Percentiles rank a stretch among this genome's conserved stretches.
Conservation (phyloP, 2,113 vertebrate genomes). For the Atlantisia rogersi region DNA sequence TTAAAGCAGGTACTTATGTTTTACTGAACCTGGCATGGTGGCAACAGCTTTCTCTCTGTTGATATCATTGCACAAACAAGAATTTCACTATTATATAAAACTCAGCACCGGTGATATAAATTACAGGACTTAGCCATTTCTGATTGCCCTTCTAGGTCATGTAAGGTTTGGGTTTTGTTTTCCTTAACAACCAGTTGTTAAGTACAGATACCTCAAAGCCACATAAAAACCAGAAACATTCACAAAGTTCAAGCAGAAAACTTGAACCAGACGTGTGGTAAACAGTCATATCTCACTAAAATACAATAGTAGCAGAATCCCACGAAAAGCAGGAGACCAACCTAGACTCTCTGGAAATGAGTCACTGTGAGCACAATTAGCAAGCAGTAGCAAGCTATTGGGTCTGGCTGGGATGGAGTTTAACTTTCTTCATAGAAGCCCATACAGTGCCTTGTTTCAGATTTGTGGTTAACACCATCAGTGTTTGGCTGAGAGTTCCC, state of each 20-base stretch:
- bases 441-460: rapidly evolving
- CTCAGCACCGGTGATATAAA: neutral
- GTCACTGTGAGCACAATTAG: neutral
- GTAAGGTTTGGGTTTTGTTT: neutral
- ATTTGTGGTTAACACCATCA: neutral
- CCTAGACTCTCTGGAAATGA: neutral
- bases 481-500: neutral
- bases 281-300: neutral
- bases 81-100: neutral
- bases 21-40: neutral
- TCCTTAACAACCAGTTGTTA: neutral
- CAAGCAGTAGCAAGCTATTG: neutral
- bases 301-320: neutral
- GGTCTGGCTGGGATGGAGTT: neutral
- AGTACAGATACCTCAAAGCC: neutral
- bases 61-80: neutral
- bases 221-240: neutral
- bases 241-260: neutral
- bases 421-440: neutral
- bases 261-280: neutral
- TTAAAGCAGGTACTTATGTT: neutral
- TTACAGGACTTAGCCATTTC: neutral
- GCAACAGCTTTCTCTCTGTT: neutral
- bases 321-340: neutral
- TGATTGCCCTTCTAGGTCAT: neutral